phyloP scores from a whole-genome alignment of 2,888 invertebrate genomes.

The Slavum lentiscoides region DNA sequence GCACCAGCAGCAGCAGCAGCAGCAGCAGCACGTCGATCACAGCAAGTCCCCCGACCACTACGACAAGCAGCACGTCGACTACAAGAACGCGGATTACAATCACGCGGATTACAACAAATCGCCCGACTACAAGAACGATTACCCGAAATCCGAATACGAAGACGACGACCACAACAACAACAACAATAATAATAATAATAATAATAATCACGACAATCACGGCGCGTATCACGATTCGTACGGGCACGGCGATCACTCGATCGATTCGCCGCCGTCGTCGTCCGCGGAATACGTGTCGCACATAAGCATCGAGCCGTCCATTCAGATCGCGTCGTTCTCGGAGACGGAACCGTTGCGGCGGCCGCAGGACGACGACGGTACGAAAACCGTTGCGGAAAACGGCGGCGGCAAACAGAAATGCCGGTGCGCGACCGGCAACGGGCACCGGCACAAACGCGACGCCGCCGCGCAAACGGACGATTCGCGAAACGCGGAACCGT shows the following conservation, averaged over 20 bases:
- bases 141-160: not conserved
- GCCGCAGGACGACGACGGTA: constrained; percentile 31
- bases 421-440: constrained; percentile 18
- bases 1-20: no score
- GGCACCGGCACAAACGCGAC: constrained; percentile 19
- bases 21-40: not conserved
- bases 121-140: constrained; percentile 9
- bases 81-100: constrained; percentile 13
- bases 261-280: not conserved
- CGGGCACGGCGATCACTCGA: constrained; percentile 9
- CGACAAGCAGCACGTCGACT: not conserved
- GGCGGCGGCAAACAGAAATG: constrained; percentile 6
- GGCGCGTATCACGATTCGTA: not conserved
- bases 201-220: not conserved
- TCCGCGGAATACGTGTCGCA: constrained; percentile 25
- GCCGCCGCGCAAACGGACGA: not conserved
- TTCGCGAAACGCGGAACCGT: not conserved
- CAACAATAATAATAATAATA: no score
- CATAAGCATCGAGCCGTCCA: constrained; percentile 49
- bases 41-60: not conserved
- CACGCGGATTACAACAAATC: constrained; percentile 25
- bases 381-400: not conserved
- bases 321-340: constrained; percentile 52
- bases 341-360: constrained; percentile 40
- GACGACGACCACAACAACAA: not conserved